Evolutionary conservation across 1,140 invertebrate genomes (phyloP), one percentile per base, ranked within the genome.

Genomic region (Papilio helenus): DNA sequence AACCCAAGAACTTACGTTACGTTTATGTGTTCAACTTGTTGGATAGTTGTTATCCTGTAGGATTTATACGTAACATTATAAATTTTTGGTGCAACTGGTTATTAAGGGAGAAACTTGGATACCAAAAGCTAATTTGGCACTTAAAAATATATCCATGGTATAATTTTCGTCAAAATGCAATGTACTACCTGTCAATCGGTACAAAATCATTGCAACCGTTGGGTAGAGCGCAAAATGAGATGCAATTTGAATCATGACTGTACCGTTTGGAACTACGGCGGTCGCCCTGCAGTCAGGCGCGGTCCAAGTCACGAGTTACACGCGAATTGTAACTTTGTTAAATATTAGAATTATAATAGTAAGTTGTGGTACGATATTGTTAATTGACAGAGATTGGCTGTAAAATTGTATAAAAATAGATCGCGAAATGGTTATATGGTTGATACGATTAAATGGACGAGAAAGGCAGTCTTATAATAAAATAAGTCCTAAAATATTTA

Each of bases 181-280:
- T 72, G 79, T 79, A 78, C 79, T 84, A 85, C 81, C 87, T 87
- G 87, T 88, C 85, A 88, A 88, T 90, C 89, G 88, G 87, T 89
- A 89, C 86, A 89, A 89, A 92, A 90, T 92, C 89, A 89, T 79
- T 84, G 86, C 87, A 87, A 88, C 84, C 86, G 87, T 84, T 88
- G 84, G 85, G 84, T 88, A 86, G 84, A 86, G 85, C 84, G 84
- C 86, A 84, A 90, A 92, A 92, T 93, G 89, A 90, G 88, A 85
- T 89, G 87, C 88, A 92, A 93, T 93, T 92, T 93, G 80, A 87
- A 83, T 88, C 89, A 91, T 88, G 90, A 89, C 87, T 92, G 88
- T 89, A 88, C 87, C 86, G 91, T 91, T 93, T 87, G 85, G 83
- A 84, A 77, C 83, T 82, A 79, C 80, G 61, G 84, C 82, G 85